Conservation (phyloP, 2,113 vertebrate genomes). For the Fulmarus glacialis region DNA sequence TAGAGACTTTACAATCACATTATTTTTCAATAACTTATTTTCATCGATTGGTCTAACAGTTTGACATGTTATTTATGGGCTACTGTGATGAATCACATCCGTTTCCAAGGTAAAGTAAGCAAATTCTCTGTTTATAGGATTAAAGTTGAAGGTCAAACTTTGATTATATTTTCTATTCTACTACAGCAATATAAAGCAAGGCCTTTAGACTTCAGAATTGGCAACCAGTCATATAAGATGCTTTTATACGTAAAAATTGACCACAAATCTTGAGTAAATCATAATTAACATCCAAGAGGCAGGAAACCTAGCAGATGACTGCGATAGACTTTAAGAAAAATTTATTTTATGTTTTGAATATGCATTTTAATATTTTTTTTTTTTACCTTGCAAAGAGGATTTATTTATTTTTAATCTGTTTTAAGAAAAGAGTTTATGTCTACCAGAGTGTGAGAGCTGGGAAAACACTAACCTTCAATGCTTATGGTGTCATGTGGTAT, state of each 20-base stretch:
- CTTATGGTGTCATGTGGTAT: slow-evolving; percentile 52
- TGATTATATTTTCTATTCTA: slow-evolving; percentile 75
- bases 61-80: slow-evolving; percentile 78
- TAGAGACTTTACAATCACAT: slow-evolving; percentile 71
- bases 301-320: not conserved
- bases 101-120: slow-evolving; percentile 77
- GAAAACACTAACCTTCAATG: slow-evolving; percentile 37
- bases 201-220: slow-evolving; percentile 63
- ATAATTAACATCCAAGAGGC: slow-evolving; percentile 14
- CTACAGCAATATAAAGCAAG: slow-evolving; percentile 61
- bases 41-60: slow-evolving; percentile 74
- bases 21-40: slow-evolving; percentile 79
- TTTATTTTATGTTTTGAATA: slow-evolving; percentile 9
- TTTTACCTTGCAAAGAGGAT: slow-evolving; percentile 11
- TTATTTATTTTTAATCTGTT: slow-evolving; percentile 34
- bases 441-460: not conserved
- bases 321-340: not conserved
- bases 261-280: slow-evolving; percentile 45
- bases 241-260: slow-evolving; percentile 66
- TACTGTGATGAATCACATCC: slow-evolving; percentile 77
- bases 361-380: not conserved
- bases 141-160: slow-evolving; percentile 75
- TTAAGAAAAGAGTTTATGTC: slow-evolving; percentile 23
- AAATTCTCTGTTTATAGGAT: slow-evolving; percentile 78
- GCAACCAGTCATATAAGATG: slow-evolving; percentile 53